Conservation (phyloP, 2,113 vertebrate genomes). For the Choloepus hoffmanni region DNA sequence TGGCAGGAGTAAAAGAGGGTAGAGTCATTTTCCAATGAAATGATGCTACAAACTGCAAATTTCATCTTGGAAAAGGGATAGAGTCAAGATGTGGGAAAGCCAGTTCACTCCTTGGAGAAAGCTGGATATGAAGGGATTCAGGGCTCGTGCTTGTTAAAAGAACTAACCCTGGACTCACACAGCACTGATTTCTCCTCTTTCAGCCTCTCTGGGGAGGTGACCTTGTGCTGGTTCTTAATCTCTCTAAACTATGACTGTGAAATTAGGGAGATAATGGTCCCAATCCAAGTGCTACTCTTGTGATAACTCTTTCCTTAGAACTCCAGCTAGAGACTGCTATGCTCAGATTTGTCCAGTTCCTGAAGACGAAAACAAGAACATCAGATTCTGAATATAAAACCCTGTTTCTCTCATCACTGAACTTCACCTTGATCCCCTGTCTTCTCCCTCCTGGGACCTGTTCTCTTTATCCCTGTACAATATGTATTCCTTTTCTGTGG, state of each 20-base stretch:
- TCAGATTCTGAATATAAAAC: neutral
- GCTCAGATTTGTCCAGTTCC: neutral
- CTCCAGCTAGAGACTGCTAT: neutral
- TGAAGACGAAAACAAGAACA: neutral
- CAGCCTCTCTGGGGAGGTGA: neutral
- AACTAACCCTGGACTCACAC: neutral
- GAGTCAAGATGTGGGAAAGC: neutral
- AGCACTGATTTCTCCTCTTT: neutral
- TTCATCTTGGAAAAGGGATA: neutral
- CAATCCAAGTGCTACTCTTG: neutral
- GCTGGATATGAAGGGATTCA: neutral
- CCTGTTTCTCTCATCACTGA: neutral
- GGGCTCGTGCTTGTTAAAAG: neutral
- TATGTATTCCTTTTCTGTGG: constrained; percentile 45
- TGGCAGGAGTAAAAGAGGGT: neutral
- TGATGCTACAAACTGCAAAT: neutral
- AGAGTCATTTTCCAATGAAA: neutral
- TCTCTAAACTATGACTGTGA: neutral
- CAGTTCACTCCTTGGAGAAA: neutral
- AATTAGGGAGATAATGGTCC: neutral
- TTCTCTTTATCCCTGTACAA: constrained; percentile 11
- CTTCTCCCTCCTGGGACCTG: neutral
- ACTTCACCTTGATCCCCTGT: neutral
- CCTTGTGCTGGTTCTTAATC: neutral
- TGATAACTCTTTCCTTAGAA: neutral